Conservation (phyloP, 35 echinoderm and acorn worm species). For the Strongylocentrotus purpuratus region DNA sequence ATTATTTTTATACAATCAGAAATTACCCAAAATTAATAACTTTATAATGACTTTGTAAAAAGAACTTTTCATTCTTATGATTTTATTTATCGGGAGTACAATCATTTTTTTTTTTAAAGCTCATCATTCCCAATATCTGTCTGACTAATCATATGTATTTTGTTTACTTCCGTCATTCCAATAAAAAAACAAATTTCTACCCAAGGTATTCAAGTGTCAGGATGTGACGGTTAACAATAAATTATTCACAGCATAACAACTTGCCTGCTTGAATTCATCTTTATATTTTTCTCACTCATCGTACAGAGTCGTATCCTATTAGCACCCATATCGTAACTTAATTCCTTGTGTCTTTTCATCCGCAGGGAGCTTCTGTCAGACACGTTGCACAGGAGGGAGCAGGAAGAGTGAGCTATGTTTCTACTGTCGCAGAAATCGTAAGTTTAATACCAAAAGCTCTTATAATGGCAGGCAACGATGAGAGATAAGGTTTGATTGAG, state of each 20-base stretch:
- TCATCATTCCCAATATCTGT: background rate
- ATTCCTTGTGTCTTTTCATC: background rate
- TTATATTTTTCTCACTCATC: background rate
- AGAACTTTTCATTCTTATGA: too few relatives aligned
- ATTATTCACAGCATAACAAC: background rate
- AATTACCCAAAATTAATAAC: too few relatives aligned
- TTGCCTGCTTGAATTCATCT: background rate
- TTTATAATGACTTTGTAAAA: too few relatives aligned
- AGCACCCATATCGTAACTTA: background rate
- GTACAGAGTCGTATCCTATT: background rate
- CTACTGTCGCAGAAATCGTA: constrained; percentile 5
- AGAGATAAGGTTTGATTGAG: background rate
- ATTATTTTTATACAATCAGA: too few relatives aligned
- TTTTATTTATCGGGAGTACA: too few relatives aligned
- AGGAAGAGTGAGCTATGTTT: background rate
- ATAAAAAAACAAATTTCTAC: background rate
- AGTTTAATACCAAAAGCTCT: background rate
- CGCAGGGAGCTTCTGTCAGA: constrained; percentile 5
- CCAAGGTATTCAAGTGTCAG: background rate
- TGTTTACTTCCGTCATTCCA: background rate
- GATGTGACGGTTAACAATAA: background rate
- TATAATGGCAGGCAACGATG: background rate
- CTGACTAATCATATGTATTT: background rate
- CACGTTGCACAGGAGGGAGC: background rate
- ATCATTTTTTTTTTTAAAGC: too few relatives aligned